Percentiles rank a stretch among this genome's conserved stretches.
phyloP scores from a whole-genome alignment of 2,888 invertebrate genomes.

The Aleiodes alternator region DNA sequence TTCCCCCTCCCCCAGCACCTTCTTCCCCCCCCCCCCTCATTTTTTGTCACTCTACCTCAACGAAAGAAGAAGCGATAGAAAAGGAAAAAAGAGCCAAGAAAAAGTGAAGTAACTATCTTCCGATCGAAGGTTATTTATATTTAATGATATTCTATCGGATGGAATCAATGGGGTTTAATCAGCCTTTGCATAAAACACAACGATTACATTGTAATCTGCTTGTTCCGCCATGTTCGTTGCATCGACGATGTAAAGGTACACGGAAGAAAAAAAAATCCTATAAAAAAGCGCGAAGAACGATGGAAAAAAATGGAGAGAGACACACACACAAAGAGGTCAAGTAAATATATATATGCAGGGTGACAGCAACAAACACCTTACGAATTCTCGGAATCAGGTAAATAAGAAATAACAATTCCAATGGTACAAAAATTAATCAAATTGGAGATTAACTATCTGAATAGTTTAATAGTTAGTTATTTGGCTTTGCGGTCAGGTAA shows the following conservation, averaged over 20 bases:
- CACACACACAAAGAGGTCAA: conserved; percentile 4
- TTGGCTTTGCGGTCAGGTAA: no score
- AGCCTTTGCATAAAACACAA: neutral
- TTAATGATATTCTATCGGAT: conserved; percentile 21
- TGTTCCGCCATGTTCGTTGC: conserved; percentile 45
- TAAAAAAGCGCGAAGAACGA: neutral
- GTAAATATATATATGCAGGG: no score
- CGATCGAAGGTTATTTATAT: conserved; percentile 31
- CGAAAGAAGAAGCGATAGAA: neutral
- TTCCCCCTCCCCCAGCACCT: conserved; percentile 9
- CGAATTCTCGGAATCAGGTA: no score
- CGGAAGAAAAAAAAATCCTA: neutral
- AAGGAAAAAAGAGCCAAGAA: conserved; percentile 1
- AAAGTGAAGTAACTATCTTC: neutral
- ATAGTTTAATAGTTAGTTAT: no score
- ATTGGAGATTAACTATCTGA: no score
- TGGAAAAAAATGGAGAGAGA: neutral
- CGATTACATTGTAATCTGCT: conserved; percentile 7
- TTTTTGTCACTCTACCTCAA: conserved; percentile 46
- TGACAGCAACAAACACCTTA: no score
- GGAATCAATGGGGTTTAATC: conserved; percentile 32
- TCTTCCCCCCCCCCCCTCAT: conserved; percentile 24
- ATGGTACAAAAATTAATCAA: no score
- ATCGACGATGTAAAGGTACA: conserved; percentile 52
- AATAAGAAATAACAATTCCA: no score